These are phyloP conservation scores for Siniperca obscura DNA, from an alignment of 2,797 vertebrate genomes.

Conservation along the genomic window DNA sequence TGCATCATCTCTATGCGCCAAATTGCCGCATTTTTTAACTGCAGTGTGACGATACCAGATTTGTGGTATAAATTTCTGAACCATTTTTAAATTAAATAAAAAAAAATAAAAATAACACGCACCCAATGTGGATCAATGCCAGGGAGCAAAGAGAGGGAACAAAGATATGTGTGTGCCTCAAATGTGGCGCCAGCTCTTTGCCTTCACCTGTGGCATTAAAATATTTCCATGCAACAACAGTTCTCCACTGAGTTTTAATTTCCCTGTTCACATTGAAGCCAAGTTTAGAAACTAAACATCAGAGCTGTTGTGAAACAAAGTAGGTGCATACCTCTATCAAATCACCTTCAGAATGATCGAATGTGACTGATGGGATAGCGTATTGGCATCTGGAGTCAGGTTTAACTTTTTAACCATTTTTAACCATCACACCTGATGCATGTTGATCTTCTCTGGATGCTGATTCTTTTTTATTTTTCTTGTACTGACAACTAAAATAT, in stretches of 20 bases:
- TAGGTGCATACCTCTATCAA: not conserved
- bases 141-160: slow-evolving; percentile 29
- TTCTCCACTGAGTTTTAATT: slow-evolving; percentile 17
- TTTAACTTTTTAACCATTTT: not conserved
- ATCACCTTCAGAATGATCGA: not conserved
- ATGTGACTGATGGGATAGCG: not conserved
- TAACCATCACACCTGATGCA: not conserved
- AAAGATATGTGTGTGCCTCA: slow-evolving; percentile 25
- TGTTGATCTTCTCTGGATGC: not conserved
- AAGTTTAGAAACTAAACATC: slow-evolving; percentile 3
- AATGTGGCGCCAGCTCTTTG: slow-evolving; percentile 21
- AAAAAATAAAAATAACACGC: slow-evolving; percentile 5
- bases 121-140: slow-evolving; percentile 34
- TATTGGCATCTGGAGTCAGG: not conserved
- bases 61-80: slow-evolving; percentile 71
- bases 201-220: slow-evolving; percentile 54
- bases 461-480: not conserved
- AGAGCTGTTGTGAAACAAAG: slow-evolving; percentile 1
- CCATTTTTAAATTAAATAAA: slow-evolving; percentile 38
- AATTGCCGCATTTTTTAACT: slow-evolving; percentile 86
- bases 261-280: slow-evolving; percentile 4
- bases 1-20: slow-evolving; percentile 87
- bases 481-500: not conserved
- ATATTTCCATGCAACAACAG: slow-evolving; percentile 23
- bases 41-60: slow-evolving; percentile 80